phyloP scores from a whole-genome alignment of 2,113 vertebrate genomes.

The Elanoides forficatus region DNA sequence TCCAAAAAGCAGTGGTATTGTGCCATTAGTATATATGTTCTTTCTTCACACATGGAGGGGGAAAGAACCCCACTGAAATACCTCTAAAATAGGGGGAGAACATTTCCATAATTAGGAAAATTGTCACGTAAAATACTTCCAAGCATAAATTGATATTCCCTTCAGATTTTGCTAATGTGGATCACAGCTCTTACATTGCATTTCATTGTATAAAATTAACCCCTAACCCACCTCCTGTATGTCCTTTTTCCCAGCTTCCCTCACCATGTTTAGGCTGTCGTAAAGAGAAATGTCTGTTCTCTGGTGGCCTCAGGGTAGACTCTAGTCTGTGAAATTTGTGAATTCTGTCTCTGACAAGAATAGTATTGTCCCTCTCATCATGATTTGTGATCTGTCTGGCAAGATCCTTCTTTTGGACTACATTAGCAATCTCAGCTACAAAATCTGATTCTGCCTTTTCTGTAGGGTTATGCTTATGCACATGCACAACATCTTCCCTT shows the following conservation, averaged over 20 bases:
- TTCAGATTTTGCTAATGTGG: slow-evolving; percentile 78
- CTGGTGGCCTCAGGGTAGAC: slow-evolving; percentile 79
- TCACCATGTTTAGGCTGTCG: slow-evolving; percentile 66
- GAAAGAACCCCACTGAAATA: background rate
- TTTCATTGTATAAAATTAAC: slow-evolving; percentile 31
- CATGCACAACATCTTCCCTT: slow-evolving; percentile 84
- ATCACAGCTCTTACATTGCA: slow-evolving; percentile 16
- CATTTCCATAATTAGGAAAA: background rate
- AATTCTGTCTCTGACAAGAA: slow-evolving; percentile 91
- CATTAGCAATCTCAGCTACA: slow-evolving; percentile 87
- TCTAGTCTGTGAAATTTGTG: slow-evolving; percentile 94
- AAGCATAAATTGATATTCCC: slow-evolving; percentile 59
- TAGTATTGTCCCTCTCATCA: slow-evolving; percentile 74
- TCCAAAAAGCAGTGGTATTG: background rate
- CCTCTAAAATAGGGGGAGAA: background rate
- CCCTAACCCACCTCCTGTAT: slow-evolving; percentile 87
- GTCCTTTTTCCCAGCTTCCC: slow-evolving; percentile 71
- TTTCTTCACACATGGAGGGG: background rate
- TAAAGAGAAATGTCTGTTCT: slow-evolving; percentile 74
- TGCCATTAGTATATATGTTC: background rate
- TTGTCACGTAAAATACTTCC: background rate
- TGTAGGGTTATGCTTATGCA: slow-evolving; percentile 85
- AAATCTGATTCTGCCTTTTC: slow-evolving; percentile 82
- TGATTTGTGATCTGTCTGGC: slow-evolving; percentile 73
- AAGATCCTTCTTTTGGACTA: slow-evolving; percentile 89